Conservation (phyloP, 2,797 vertebrate species). For the Myoxocephalus aenaeus region DNA sequence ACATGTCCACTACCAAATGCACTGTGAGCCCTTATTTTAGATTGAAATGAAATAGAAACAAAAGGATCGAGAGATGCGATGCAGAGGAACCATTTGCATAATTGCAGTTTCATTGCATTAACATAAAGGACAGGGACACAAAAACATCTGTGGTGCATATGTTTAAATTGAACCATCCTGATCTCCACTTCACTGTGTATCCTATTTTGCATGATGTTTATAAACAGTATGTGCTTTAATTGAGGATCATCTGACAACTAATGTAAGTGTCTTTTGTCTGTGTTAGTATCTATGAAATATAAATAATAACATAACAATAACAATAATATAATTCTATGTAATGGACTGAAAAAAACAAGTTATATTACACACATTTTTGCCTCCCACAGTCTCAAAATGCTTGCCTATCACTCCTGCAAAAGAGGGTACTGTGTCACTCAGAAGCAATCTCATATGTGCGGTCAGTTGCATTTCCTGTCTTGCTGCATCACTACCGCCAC, state of each 20-base stretch:
- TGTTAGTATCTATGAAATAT: not conserved
- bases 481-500: constrained; percentile 14
- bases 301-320: not conserved
- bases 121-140: constrained; percentile 36
- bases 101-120: constrained; percentile 41
- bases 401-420: not conserved
- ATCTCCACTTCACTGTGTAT: constrained; percentile 1
- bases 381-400: not conserved
- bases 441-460: constrained; percentile 22
- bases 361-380: not conserved
- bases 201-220: not conserved
- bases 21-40: constrained; percentile 24
- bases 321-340: not conserved
- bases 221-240: not conserved
- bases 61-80: constrained; percentile 30
- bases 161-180: constrained; percentile 7
- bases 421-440: not conserved
- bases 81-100: constrained; percentile 48
- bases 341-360: not conserved
- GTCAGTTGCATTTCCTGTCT: constrained; percentile 43
- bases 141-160: constrained; percentile 38
- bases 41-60: constrained; percentile 41
- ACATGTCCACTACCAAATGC: constrained; percentile 42
- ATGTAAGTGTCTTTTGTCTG: not conserved
- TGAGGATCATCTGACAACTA: not conserved